Base-by-base conservation (phyloP, 2,888 invertebrate genomes). In the Polia nebulosa region DNA sequence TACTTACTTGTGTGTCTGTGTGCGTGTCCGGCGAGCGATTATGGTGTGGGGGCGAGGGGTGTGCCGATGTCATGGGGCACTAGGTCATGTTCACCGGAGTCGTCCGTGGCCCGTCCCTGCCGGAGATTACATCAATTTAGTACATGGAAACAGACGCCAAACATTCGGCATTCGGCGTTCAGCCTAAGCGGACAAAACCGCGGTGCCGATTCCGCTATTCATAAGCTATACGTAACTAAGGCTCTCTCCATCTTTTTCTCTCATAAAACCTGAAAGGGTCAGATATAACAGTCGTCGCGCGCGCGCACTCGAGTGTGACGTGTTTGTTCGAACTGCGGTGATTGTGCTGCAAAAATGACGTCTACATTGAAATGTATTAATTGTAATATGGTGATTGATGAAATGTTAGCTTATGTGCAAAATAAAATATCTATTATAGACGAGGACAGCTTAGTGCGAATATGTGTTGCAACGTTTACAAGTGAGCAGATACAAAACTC, bases 1-100 rank as follows among this genome's bases (percentile, higher is more conserved):
- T 87, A 91, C 92, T 91, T 82, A 93, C 94, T 85, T 90, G 86
- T 87, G 76, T 85, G 77, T 82, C 55, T 83, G 87, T 87, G 87
- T 86, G 88, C 88, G 93, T 93, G 92, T 93, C 90, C 87, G 92
- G 92, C 89, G 88, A 89, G 89, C 86, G 85, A 84, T 87, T 87
- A 84, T 85, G 88, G 86, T 81, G 84, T 83, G 83, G 80, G 77
- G 89, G 91, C 87, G 91, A 88, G 85, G 89, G 90, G 90, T 86
- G 92, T 90, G 91, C 89, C 91, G 92, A 89, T 90, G 88, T 90
- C 94, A 94, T 94, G 91, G 90, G 92, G 92, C 92, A 91, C 92
- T 95, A 95, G 92, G 94, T 95, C 95, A 95, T 95, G 90, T 89
- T 94, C 93, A 87, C 88, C 77, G 83, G 80, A 83, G 88, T 86